Evolutionary conservation across 2,113 vertebrate species (phyloP).

Genomic region (Boleophthalmus pectinirostris): DNA sequence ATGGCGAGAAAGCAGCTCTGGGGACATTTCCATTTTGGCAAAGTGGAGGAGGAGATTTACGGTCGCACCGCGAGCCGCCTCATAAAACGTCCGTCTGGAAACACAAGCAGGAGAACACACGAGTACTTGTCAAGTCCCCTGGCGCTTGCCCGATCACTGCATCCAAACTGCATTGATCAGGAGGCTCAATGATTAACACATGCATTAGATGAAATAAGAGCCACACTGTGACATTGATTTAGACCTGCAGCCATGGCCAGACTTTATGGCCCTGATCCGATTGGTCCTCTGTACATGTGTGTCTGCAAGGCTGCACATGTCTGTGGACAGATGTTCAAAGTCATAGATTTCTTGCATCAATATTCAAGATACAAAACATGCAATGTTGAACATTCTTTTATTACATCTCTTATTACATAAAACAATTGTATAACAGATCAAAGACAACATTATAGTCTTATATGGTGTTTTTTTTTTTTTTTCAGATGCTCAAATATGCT

Average conservation of each 20-base stretch:
- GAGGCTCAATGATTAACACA: slow-evolving; percentile 89
- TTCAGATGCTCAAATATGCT: too few relatives aligned
- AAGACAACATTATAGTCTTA: too few relatives aligned
- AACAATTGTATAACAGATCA: too few relatives aligned
- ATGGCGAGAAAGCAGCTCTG: slow-evolving; percentile 36
- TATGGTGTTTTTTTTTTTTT: too few relatives aligned
- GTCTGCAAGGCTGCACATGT: slow-evolving; percentile 25
- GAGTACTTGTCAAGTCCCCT: slow-evolving; percentile 87
- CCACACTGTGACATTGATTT: slow-evolving; percentile 88
- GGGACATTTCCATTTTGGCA: slow-evolving; percentile 67
- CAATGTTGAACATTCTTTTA: too few relatives aligned
- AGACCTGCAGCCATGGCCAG: slow-evolving; percentile 72
- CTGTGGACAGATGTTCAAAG: not conserved
- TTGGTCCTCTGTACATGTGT: slow-evolving; percentile 17
- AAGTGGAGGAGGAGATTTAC: slow-evolving; percentile 81
- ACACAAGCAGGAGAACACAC: slow-evolving; percentile 84
- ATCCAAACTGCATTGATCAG: slow-evolving; percentile 94
- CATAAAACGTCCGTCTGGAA: slow-evolving; percentile 89
- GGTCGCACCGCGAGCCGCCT: slow-evolving; percentile 77
- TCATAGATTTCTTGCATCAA: not conserved
- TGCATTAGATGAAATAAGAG: slow-evolving; percentile 92
- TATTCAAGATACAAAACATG: not conserved
- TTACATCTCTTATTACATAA: too few relatives aligned
- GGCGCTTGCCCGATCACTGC: slow-evolving; percentile 82
- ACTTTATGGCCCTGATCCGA: slow-evolving; percentile 51